Evolutionary conservation across 2,888 invertebrate species (phyloP).

Genomic region (Eupithecia insigniata): DNA sequence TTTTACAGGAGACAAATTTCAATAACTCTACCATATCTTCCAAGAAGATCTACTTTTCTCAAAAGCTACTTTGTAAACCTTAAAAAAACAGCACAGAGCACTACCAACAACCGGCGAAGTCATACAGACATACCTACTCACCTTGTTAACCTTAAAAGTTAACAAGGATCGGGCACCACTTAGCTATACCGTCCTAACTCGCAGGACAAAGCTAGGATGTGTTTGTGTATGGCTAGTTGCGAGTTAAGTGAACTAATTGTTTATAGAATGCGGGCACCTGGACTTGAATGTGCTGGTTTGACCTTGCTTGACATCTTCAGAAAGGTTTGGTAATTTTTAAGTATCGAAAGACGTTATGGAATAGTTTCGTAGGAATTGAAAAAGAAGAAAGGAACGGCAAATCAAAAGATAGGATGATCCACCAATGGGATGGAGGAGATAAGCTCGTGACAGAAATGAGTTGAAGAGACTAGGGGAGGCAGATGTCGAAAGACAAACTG

Average conservation of each 20-base stretch:
- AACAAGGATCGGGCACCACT: constrained; percentile 81
- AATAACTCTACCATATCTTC: background rate
- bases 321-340: background rate
- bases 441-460: too few relatives aligned
- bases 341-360: too few relatives aligned
- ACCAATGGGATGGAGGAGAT: too few relatives aligned
- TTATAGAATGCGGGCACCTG: constrained; percentile 71
- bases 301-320: constrained; percentile 7
- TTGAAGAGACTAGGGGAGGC: too few relatives aligned
- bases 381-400: too few relatives aligned
- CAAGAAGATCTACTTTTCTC: background rate
- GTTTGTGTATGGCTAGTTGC: constrained; percentile 79
- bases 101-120: constrained; percentile 63
- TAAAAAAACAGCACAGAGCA: constrained; percentile 4
- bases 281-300: background rate
- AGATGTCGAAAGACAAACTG: too few relatives aligned
- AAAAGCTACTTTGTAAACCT: background rate
- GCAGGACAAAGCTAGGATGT: constrained; percentile 77
- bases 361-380: too few relatives aligned
- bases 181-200: constrained; percentile 71
- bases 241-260: constrained; percentile 79
- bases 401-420: too few relatives aligned
- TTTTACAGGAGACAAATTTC: background rate
- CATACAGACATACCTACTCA: constrained; percentile 56
- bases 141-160: constrained; percentile 81